phyloP scores from a whole-genome alignment of 2,888 invertebrate species.

The Brachynemurus nebulosus region DNA sequence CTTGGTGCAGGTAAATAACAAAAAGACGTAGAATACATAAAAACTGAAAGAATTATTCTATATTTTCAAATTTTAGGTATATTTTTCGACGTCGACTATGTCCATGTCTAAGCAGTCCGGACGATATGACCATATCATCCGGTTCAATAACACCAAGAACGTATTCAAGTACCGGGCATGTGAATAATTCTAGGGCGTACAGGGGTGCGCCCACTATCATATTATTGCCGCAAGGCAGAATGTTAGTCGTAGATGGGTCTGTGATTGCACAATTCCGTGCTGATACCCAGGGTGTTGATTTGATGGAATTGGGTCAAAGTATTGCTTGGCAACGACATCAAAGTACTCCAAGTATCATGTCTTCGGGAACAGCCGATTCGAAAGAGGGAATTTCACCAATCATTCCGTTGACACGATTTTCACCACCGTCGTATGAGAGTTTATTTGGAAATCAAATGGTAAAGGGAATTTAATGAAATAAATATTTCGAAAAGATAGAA shows the following conservation, averaged over 20 bases:
- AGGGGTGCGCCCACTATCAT: conserved; percentile 40
- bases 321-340: conserved; percentile 20
- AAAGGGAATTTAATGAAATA: conserved; percentile 1
- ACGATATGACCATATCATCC: conserved; percentile 3
- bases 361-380: conserved; percentile 2
- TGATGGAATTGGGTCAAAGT: conserved; percentile 7
- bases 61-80: not conserved
- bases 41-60: not conserved
- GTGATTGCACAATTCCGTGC: conserved; percentile 36
- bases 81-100: conserved; percentile 19
- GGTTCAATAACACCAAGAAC: not conserved
- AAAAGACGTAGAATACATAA: not conserved
- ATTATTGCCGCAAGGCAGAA: conserved; percentile 38
- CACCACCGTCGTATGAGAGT: conserved; percentile 39
- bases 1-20: conserved; percentile 33
- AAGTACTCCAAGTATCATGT: conserved; percentile 11
- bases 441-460: conserved; percentile 29
- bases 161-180: conserved; percentile 8
- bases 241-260: conserved; percentile 40
- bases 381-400: conserved; percentile 7
- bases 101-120: conserved; percentile 6
- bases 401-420: conserved; percentile 30
- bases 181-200: conserved; percentile 17
- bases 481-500: too few species aligned
- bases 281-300: conserved; percentile 8